Conservation (phyloP, 2,797 vertebrate species). For the Mus spretus region DNA sequence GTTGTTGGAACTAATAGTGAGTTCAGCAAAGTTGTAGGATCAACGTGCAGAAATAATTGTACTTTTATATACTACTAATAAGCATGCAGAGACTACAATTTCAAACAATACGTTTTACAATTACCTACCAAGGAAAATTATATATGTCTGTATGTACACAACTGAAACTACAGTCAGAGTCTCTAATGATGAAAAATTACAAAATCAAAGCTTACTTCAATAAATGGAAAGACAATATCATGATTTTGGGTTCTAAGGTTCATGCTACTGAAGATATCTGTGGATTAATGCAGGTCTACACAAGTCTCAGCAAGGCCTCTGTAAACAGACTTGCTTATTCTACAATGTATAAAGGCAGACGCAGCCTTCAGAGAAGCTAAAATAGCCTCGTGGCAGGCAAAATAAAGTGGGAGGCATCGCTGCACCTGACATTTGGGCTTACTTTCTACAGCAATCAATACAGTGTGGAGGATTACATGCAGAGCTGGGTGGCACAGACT, state of each 20-base stretch:
- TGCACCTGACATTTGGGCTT: not conserved
- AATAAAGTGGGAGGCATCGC: constrained; percentile 11
- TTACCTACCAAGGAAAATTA: not conserved
- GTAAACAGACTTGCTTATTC: constrained; percentile 3
- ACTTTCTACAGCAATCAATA: not conserved
- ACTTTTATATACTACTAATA: constrained; percentile 10
- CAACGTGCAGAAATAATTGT: not conserved
- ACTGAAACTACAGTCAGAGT: not conserved
- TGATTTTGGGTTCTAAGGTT: not conserved
- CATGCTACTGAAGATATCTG: not conserved
- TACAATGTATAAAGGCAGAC: not conserved
- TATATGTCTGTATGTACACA: not conserved
- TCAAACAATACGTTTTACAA: not conserved
- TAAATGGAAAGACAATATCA: not conserved
- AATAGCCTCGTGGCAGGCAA: not conserved
- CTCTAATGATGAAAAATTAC: constrained; percentile 7
- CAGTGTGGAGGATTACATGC: not conserved
- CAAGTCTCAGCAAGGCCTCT: constrained; percentile 19
- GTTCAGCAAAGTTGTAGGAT: not conserved
- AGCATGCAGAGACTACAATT: not conserved
- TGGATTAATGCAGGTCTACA: not conserved
- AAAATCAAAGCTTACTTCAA: constrained; percentile 28
- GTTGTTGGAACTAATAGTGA: not conserved
- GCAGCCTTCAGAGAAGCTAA: constrained; percentile 6
- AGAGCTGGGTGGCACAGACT: not conserved